Conservation (phyloP, 2,888 invertebrate species). For the Parapristionchus giblindavisi region DNA sequence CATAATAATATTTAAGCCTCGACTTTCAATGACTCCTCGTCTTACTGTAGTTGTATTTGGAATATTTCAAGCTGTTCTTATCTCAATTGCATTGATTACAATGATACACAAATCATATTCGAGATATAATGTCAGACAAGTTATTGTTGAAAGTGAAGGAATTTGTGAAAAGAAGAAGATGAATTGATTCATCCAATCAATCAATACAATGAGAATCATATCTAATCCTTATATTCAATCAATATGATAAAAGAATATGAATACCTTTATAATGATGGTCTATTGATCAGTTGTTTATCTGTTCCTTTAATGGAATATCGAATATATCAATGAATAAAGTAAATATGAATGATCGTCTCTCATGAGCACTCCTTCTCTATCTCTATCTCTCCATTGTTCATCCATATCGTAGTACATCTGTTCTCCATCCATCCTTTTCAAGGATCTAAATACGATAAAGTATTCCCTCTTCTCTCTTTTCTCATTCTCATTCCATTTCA, state of each 20-base stretch:
- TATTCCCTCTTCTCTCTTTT: conserved; percentile 15
- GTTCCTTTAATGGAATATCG: conserved; percentile 11
- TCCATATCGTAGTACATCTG: no score
- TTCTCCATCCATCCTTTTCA: no score
- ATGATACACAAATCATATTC: conserved; percentile 15
- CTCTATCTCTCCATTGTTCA: no score
- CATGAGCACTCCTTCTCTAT: no score
- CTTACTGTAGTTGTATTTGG: conserved; percentile 1
- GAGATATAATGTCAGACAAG: conserved; percentile 12
- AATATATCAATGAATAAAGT: background rate
- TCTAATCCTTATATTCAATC: background rate
- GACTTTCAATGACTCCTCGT: background rate
- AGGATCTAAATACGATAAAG: conserved; percentile 10
- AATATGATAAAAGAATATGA: no score
- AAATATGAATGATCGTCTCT: background rate
- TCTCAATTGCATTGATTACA: conserved; percentile 10
- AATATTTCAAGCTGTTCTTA: conserved; percentile 10
- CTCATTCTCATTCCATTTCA: no score
- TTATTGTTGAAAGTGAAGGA: conserved; percentile 27
- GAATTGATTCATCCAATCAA: conserved; percentile 13
- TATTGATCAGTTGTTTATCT: background rate
- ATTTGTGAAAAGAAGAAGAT: background rate
- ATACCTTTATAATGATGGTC: no score
- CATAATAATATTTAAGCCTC: background rate
- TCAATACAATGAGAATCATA: conserved; percentile 20